These are phyloP conservation scores for Epinotia bilunana DNA, from an alignment of 2,888 invertebrate genomes.

Conservation along the genomic window DNA sequence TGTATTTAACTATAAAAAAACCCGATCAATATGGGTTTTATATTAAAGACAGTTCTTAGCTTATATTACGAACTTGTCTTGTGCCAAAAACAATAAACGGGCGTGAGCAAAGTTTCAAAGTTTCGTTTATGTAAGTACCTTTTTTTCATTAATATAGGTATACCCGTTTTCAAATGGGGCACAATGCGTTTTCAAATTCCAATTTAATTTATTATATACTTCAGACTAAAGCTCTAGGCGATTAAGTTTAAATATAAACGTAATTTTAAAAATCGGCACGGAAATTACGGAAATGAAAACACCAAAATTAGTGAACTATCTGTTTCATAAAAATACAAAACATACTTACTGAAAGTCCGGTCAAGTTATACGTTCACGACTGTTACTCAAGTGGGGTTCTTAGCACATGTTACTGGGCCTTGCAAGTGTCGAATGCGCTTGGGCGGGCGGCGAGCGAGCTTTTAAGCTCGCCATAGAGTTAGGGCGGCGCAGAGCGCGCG, in stretches of 20 bases:
- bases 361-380: conserved; percentile 17
- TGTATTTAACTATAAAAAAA: too few species aligned
- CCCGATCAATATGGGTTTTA: too few species aligned
- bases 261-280: neutral
- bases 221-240: too few species aligned
- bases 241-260: too few species aligned
- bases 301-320: neutral
- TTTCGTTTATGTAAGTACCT: neutral
- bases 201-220: too few species aligned
- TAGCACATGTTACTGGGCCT: conserved; percentile 58
- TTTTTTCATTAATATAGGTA: neutral
- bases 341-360: conserved; percentile 42
- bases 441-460: conserved; percentile 70
- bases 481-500: conserved; percentile 53
- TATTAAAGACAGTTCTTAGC: too few species aligned
- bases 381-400: conserved; percentile 10
- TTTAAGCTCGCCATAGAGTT: conserved; percentile 73
- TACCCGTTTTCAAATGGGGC: neutral
- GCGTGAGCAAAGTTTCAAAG: neutral
- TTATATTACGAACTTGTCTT: too few species aligned
- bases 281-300: neutral
- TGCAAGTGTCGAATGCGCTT: conserved; percentile 66
- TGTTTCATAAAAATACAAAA: neutral
- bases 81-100: too few species aligned
- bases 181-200: too few species aligned